Evolutionary conservation across 30 jellyfish, hydroid and myxozoan species (phyloP), one percentile per base, ranked within the genome.

Genomic region (Aurelia sp.): DNA sequence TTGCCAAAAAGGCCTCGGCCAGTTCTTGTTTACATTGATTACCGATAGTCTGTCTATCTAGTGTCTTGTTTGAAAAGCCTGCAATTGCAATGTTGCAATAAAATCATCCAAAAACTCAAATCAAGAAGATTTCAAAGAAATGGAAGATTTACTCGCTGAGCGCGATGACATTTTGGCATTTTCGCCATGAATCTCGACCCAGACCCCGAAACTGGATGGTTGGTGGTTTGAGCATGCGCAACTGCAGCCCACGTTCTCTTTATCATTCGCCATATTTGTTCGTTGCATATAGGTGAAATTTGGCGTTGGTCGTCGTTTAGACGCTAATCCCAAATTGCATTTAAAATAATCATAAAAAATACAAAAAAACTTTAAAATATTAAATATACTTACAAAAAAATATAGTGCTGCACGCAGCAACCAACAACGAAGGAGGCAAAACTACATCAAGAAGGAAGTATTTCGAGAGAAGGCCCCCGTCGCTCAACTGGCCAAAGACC

Each of bases 191-290:
- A 44, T 4, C 40, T 5, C 67, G 62, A 57, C 61, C 87, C 87
- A 76, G 87, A 66, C 59, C 87, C 22, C 77, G 17, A 33, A 19
- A 33, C 68, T 22, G 23, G 20, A 10, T 57, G 17, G 70, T 6
- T 23, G 69, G 90, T 79, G 86, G 35, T 72, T 59, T 21, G 68
- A 27, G 92, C 92, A 82, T 82, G 92, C 92, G 92, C 92, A 40
- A 63, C 59, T n/a, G 60, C 17, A 18, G 53, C 79, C 74, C 92
- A 74, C 82, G 81, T 74, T 82, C 82, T 82, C 82, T 74, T 81
- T 51, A 77, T 77, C 88, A 82, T 82, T 82, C 92, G 92, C 92
- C 92, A 81, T 82, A 33, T 69, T 82, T 82, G 92, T 82, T 67
- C 92, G 85, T 82, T 82, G 85, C 63, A 57, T 37, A 8, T 17